Conservation (phyloP, 2,888 invertebrate genomes). For the Orthosia incerta region DNA sequence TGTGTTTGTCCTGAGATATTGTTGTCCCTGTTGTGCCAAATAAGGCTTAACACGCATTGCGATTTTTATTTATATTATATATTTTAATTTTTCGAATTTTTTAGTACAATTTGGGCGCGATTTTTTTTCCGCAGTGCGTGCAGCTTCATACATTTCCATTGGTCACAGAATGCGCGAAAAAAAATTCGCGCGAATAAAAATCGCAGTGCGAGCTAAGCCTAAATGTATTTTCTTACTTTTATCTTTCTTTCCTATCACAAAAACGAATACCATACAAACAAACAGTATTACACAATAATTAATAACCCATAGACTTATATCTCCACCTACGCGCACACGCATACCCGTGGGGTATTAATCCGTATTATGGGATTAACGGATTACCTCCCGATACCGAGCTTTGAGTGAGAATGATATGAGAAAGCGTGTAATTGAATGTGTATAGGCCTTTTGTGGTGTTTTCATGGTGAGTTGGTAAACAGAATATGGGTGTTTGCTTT, state of each 20-base stretch:
- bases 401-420: slow-evolving; percentile 24
- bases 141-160: too few relatives aligned
- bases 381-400: slow-evolving; percentile 55
- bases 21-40: too few relatives aligned
- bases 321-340: slow-evolving; percentile 56
- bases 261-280: slow-evolving; percentile 15
- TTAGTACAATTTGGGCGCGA: too few relatives aligned
- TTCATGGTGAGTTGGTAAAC: slow-evolving; percentile 10
- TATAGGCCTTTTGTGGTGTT: slow-evolving; percentile 5
- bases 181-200: too few relatives aligned
- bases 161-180: too few relatives aligned
- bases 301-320: slow-evolving; percentile 46
- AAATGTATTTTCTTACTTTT: too few relatives aligned
- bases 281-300: slow-evolving; percentile 40
- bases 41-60: too few relatives aligned
- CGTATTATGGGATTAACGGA: slow-evolving; percentile 64
- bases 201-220: too few relatives aligned
- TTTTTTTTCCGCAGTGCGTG: too few relatives aligned
- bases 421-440: slow-evolving; percentile 52
- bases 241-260: background rate
- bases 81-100: too few relatives aligned
- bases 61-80: too few relatives aligned
- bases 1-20: too few relatives aligned
- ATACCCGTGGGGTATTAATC: slow-evolving; percentile 52
- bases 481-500: slow-evolving; percentile 1